Evolutionary conservation across 2,888 invertebrate species (phyloP), one percentile per base, ranked within the genome.

Genomic region (Rhagophthalmus giganteus): DNA sequence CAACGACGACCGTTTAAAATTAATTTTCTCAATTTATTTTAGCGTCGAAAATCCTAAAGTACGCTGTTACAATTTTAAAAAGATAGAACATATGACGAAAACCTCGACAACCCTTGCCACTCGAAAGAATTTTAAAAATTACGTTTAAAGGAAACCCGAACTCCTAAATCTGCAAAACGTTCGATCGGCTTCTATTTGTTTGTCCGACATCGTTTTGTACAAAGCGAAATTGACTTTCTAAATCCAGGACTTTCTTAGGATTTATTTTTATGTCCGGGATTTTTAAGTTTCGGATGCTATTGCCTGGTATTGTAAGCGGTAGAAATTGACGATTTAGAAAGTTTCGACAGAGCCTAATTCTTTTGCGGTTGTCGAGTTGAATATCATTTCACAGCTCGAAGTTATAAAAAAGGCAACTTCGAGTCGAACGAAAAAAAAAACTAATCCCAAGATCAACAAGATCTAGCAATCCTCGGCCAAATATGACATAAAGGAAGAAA

Each of bases 201-300:
- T 20, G 20, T 20, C 20, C 20, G 7, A 20, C 20, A 20, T 20
- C 20, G 20, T 20, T 20, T 37, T 25, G 20, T 37, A 11, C 35
- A 35, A 35, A 16, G 16, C 2, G 25, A 37, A 37, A 37, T 37
- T 37, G 37, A 25, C 24, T 37, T 37, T 24, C 10, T 37, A 37
- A 37, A 25, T 10, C 13, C 25, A 6, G 8, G 9, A 12, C 24
- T 37, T 25, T 25, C 37, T 26, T 25, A 10, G 25, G 25, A 37
- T 37, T 20, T 20, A 9, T 37, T 12, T 25, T 37, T 37, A 37
- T 25, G 37, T 24, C 25, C 12, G 25, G 26, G 11, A 30, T 30
- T 30, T 30, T 20, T 20, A 20, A 20, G 20, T 20, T 20, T 20
- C 20, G 20, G 20, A n/a, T 20, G 7, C 3, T 20, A 20, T 20